Evolutionary conservation across 2,888 invertebrate genomes (phyloP), one percentile per base, ranked within the genome.

Genomic region (Euzophera pinguis): DNA sequence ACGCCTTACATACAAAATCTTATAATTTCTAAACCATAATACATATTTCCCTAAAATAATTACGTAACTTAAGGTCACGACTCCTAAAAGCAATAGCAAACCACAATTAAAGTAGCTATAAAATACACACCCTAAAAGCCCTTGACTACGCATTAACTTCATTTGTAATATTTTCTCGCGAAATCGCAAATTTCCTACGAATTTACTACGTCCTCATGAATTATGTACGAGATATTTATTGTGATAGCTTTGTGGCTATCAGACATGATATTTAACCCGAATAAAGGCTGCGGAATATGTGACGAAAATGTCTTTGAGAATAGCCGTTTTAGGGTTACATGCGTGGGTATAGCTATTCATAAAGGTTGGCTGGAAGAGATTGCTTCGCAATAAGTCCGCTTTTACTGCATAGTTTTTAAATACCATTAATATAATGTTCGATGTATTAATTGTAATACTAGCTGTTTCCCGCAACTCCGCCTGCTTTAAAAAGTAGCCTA

Each of bases 171-270:
- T 43, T 43, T 43, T 29, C 43, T 22, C 13, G 43, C 27, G 27
- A 7, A 32, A 27, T 43, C 43, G 43, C 43, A 27, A 43, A 43
- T 43, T 43, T 39, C 12, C 43, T 22, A 9, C 43, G 38, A 43
- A 13, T 29, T 43, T 22, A 27, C 13, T 27, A 22, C 12, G 27
- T 1, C 43, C 22, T 29, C 43, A 43, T 43, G 43, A 43, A 43
- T 43, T 43, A 43, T 43, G 43, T n/a, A 43, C 9, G 13, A 43
- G 43, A 43, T 29, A 43, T 43, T 43, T 43, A 43, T 43, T 43
- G 43, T 43, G 43, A 43, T 43, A 29, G 43, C 43, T 43, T 29
- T 27, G 22, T 43, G 43, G 43, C 39, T 14, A 16, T 39, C 39
- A 39, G 9, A 39, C 43, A 43, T 43, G 22, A 14, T 42, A 43